Percentiles rank a stretch among this genome's conserved stretches.
These are phyloP conservation scores for Actinemys pallida DNA, from an alignment of 2,113 vertebrate species.

Conservation along the genomic window DNA sequence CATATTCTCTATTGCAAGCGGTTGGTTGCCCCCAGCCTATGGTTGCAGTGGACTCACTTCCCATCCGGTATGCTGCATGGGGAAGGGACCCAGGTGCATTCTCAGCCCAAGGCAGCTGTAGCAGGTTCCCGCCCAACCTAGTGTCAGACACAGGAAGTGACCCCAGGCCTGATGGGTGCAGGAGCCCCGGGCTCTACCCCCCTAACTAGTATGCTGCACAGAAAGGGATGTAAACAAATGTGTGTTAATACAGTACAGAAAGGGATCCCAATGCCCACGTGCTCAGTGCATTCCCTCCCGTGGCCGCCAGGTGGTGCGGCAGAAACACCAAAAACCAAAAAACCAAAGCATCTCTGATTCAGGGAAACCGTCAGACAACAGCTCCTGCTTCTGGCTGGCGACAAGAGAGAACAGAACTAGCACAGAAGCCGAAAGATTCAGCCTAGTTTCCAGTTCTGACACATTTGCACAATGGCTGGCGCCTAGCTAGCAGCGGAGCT, in stretches of 20 bases:
- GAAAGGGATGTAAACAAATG: too few species aligned
- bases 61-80: not conserved
- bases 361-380: not conserved
- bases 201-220: not conserved
- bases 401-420: not conserved
- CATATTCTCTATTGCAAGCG: not conserved
- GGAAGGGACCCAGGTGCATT: not conserved
- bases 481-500: not conserved
- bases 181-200: not conserved
- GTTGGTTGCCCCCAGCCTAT: accelerated
- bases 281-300: not conserved
- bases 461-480: not conserved
- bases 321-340: constrained; percentile 38
- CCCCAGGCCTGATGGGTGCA: not conserved
- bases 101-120: not conserved
- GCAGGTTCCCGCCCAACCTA: not conserved
- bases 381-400: not conserved
- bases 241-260: too few species aligned
- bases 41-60: not conserved
- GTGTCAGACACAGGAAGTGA: not conserved
- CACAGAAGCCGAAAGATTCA: not conserved
- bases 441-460: not conserved
- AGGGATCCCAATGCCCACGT: not conserved
- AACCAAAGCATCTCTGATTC: not conserved
- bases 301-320: constrained; percentile 75